Evolutionary conservation across 2,888 invertebrate species (phyloP).

Genomic region (Biston stratarius): DNA sequence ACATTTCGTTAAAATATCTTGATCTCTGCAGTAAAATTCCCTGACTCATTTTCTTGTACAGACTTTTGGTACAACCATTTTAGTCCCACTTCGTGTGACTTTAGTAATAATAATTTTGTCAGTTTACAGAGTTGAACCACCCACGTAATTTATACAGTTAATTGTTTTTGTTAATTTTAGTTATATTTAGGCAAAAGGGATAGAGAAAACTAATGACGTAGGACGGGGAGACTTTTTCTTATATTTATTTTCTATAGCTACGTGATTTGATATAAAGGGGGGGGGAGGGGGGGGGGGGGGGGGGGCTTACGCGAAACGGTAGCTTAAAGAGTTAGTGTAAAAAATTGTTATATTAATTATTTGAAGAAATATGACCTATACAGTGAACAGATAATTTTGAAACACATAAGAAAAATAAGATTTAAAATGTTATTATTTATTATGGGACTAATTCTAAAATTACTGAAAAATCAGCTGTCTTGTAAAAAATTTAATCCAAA

Average conservation of each 20-base stretch:
- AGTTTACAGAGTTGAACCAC: constrained; percentile 11
- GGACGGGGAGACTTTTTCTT: background rate
- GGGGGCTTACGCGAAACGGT: too few relatives aligned
- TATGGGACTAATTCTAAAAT: too few relatives aligned
- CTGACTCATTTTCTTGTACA: constrained; percentile 30
- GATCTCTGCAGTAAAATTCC: constrained; percentile 31
- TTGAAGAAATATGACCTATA: too few relatives aligned
- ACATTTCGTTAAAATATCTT: constrained; percentile 33
- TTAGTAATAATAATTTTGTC: constrained; percentile 27
- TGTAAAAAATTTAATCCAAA: too few relatives aligned
- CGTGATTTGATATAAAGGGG: too few relatives aligned
- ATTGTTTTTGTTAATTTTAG: background rate
- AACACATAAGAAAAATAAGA: too few relatives aligned
- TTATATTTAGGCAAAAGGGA: background rate
- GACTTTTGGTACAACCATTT: constrained; percentile 30
- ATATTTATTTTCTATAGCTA: background rate
- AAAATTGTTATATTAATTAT: too few relatives aligned
- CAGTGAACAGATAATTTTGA: too few relatives aligned
- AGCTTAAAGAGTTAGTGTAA: too few relatives aligned
- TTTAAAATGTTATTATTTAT: too few relatives aligned
- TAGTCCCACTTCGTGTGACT: constrained; percentile 17
- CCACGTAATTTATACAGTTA: constrained; percentile 1
- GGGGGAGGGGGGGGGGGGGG: too few relatives aligned
- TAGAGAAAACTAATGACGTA: background rate
- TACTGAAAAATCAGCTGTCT: too few relatives aligned